Base-by-base conservation (phyloP, 2,888 invertebrate genomes). In the Campoletis raptor region DNA sequence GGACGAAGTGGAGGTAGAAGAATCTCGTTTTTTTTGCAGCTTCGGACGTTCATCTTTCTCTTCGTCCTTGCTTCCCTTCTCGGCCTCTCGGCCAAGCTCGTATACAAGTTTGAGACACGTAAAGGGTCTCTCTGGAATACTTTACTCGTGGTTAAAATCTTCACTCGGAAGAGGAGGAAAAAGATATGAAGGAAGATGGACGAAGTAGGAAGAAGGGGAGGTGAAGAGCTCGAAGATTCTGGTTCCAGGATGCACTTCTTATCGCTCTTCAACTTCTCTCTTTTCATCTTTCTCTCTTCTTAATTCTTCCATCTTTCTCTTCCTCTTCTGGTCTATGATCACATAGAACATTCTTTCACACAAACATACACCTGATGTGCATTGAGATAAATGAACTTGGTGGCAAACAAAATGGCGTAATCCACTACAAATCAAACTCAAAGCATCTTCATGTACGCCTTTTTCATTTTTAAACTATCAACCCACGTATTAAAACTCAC, bases 21-120 rank as follows among this genome's bases (percentile, higher is more conserved):
- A 82, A 82, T 82, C 57, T 61, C 57, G 57, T 57, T 66, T 74
- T 79, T 40, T 70, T 69, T 76, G 24, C 76, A 30, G 36, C 74
- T 67, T 76, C 74, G 67, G 69, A 54, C 57, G 69, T 81, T 69
- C 69, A 82, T 82, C 81, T 69, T 82, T 81, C 42, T 74, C 81
- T 73, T 82, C 82, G 81, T 81, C 81, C 81, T 81, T 81, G 81
- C 81, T 76, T 82, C 76, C 74, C 67, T 82, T 67, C 57, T 45
- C 57, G 69, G 57, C 54, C 21, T 61, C 57, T 76, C 66, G 45
- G 45, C 67, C 42, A 42, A 48, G 9, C 66, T 36, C 12, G 36
- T 77, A 48, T 48, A 40, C 74, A 64, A 66, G 48, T 72, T 18
- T 73, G 36, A 52, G 36, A 48, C 15, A 72, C 15, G 72, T 54